Evolutionary conservation across 2,888 invertebrate species (phyloP), one percentile per base, ranked within the genome.

Genomic region (Nephrocerus scutellatus): DNA sequence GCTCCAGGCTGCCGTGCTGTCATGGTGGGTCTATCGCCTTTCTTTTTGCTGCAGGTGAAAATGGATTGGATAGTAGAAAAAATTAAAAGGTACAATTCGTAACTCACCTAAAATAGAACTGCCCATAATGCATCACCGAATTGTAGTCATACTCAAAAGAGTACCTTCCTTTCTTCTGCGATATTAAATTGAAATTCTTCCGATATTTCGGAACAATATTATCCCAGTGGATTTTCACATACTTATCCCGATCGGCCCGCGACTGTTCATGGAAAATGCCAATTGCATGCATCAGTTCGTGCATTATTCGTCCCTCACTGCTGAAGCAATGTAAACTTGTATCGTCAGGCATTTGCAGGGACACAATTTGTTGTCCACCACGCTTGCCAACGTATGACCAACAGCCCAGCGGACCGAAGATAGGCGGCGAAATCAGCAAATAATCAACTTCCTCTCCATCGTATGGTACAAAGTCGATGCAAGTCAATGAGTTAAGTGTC

Each of bases 201-300:
- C 72, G 66, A 52, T 74, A 80, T 39, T 72, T 77, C 68, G 70
- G 53, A 60, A 72, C 55, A 42, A 62, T 68, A 58, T 85, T 84
- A 6, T 80, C 78, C 52, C 72, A 72, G 50, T 80, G 76, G 26
- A 86, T 75, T 53, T 77, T 78, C 2, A 87, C 80, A 56, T 52
- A 64, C 38, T 60, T 58, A 39, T 64, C 66, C 72, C 86, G 70
- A 63, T 86, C 86, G 29, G 79, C 76, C 41, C 86, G 68, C 1
- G 80, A 82, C 53, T 87, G 86, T 56, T 87, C 86, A 57, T 87
- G 86, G 63, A 84, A 84, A 42, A 86, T 79, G 7, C 87, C 85
- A n/a, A 85, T 68, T 1, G 82, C 79, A 55, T 86, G 87, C 76
- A 86, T 78, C 22, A 86, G 63, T 62, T 87, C 86, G 61, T 87